A percentile compares a stretch with the other conserved stretches of the same genome.
Evolutionary conservation across 2,113 vertebrate species (phyloP).

Genomic region (Caranx ignobilis): DNA sequence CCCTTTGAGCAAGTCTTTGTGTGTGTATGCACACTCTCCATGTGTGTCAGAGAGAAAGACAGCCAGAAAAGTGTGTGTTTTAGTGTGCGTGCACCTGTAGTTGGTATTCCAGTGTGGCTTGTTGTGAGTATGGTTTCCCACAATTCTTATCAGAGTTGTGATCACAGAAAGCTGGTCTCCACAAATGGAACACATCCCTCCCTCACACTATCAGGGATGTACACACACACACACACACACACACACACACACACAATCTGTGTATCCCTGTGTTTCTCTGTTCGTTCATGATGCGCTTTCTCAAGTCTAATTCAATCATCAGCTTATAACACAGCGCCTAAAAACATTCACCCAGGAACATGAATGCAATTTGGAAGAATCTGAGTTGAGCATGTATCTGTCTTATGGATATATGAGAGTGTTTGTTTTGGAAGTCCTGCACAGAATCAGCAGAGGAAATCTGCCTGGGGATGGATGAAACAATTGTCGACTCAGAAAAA

Average conservation of each 20-base stretch:
- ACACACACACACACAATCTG: constrained; percentile 18
- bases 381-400: constrained; percentile 70
- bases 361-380: constrained; percentile 79
- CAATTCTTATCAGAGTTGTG: constrained; percentile 79
- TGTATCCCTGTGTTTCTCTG: constrained; percentile 57
- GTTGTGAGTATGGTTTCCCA: constrained; percentile 75
- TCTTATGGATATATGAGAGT: constrained; percentile 77
- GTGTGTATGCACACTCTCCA: background rate
- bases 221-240: constrained; percentile 34
- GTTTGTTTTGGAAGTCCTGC: constrained; percentile 58
- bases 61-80: constrained; percentile 16
- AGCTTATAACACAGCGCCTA: constrained; percentile 59
- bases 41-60: constrained; percentile 36
- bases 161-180: constrained; percentile 79
- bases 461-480: constrained; percentile 68
- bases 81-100: constrained; percentile 45
- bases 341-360: constrained; percentile 60
- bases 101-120: constrained; percentile 69
- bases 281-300: constrained; percentile 47
- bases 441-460: constrained; percentile 61
- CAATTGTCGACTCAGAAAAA: constrained; percentile 69
- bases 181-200: constrained; percentile 76
- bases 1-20: background rate
- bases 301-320: constrained; percentile 79
- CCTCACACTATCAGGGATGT: constrained; percentile 44